phyloP scores from a whole-genome alignment of 64 coral and sea anemone genomes.

The Cladopsammia gracilis region DNA sequence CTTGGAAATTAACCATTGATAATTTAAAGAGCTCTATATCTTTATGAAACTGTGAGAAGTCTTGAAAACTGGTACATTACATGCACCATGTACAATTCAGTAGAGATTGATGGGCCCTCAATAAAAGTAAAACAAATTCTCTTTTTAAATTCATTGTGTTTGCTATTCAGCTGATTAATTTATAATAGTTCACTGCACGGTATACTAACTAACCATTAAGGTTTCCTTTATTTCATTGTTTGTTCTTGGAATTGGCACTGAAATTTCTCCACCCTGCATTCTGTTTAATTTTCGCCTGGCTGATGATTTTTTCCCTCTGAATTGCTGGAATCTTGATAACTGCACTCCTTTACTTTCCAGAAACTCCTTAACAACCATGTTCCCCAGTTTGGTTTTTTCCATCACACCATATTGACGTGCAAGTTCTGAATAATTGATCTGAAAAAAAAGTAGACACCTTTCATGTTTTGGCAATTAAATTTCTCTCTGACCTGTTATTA shows the following conservation, averaged over 20 bases:
- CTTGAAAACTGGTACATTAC: background rate
- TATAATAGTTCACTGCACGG: background rate
- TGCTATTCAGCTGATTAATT: no score
- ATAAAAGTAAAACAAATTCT: no score
- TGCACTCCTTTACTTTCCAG: conserved; percentile 5
- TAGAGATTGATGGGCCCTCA: background rate
- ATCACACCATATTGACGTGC: no score
- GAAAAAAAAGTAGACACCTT: no score
- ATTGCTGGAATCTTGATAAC: conserved; percentile 8
- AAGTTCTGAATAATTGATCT: no score
- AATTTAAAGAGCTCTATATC: background rate
- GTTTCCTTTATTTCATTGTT: conserved; percentile 32
- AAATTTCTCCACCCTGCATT: conserved; percentile 4
- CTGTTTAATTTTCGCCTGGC: background rate
- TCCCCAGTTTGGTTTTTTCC: no score
- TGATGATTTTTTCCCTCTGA: background rate
- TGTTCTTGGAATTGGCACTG: conserved; percentile 26
- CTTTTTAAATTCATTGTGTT: background rate
- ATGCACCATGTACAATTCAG: background rate
- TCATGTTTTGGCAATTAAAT: no score
- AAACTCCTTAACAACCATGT: no score
- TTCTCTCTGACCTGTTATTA: no score
- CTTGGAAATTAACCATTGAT: no score
- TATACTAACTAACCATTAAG: background rate
- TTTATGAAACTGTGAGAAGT: background rate